Base-by-base conservation (phyloP, 2,797 vertebrate genomes). In the Brachyalestes nurse region DNA sequence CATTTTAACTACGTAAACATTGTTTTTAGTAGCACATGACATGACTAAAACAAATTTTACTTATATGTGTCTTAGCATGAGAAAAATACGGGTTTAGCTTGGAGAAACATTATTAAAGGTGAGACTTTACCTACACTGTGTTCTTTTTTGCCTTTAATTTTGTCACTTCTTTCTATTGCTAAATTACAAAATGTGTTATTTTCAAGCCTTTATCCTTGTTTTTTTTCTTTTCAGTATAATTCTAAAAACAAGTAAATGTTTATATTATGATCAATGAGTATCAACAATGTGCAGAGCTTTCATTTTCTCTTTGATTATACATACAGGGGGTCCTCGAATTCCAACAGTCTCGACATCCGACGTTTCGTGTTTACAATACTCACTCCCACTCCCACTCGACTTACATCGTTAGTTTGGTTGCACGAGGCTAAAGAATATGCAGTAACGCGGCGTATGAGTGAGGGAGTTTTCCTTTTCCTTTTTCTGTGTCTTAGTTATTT, bases 281-380 rank as follows among this genome's bases (percentile, higher is more conserved):
- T 28, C 83, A 84, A 64, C 51, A 88, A 90, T 89, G 81, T 84
- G 85, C 82, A 60, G 53, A 55, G 19, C 55, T 57, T 21, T 57
- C 6, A 82, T 80, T 38, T 23, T n/a, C 6, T 25, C 57, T 69
- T 57, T 61, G 19, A 84, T 80, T 17, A 17, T 51, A 28, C 28
- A 28, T 28, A 28, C 28, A 28, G 28, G 28, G 28, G 28, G 28
- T 28, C 28, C 28, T 28, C 28, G 28, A 28, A 28, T 28, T 28
- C 1, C 28, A 28, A n/a, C n/a, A 28, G 28, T 28, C 28, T 28
- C 3, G 28, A 3, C 28, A 28, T 28, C 1, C 28, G 3, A 28
- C 28, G 3, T 28, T 28, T 28, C 28, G 28, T 1, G 28, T 28
- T 28, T 28, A 28, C 28, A 28, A 3, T 3, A 3, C 28, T 28